A percentile compares a stretch with the other conserved stretches of the same genome.
phyloP scores from a whole-genome alignment of 2,113 vertebrate genomes.

The Sisor rabdophorus region DNA sequence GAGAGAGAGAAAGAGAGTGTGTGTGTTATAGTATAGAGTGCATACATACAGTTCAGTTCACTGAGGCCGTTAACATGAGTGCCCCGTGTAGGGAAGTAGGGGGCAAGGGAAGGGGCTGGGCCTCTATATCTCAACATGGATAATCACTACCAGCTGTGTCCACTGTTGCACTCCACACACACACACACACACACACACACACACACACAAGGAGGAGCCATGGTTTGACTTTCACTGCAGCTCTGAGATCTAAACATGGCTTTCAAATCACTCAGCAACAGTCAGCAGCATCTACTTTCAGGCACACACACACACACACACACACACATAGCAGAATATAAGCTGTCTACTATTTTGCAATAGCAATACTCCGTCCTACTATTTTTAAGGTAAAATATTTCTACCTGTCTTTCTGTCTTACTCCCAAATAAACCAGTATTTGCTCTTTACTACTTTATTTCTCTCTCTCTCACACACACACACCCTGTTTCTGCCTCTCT shows the following conservation, averaged over 20 bases:
- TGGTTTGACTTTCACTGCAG: constrained; percentile 45
- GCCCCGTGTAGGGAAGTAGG: constrained; percentile 45
- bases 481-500: background rate
- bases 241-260: constrained; percentile 36
- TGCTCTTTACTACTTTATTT: background rate
- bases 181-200: constrained; percentile 26
- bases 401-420: constrained; percentile 2
- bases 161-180: constrained; percentile 40
- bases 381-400: background rate
- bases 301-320: constrained; percentile 2
- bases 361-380: background rate
- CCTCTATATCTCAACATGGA: constrained; percentile 54
- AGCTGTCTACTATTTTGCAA: background rate
- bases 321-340: background rate
- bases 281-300: background rate
- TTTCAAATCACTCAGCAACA: constrained; percentile 22
- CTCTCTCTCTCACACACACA: background rate
- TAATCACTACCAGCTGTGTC: constrained; percentile 61
- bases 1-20: background rate
- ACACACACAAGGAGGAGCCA: constrained; percentile 32
- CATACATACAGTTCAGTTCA: constrained; percentile 49
- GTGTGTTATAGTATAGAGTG: constrained; percentile 40
- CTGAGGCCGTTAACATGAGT: constrained; percentile 48
- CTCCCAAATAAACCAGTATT: background rate
- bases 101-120: constrained; percentile 42